phyloP scores from a whole-genome alignment of 2,797 vertebrate genomes.

The Liasis olivaceus region DNA sequence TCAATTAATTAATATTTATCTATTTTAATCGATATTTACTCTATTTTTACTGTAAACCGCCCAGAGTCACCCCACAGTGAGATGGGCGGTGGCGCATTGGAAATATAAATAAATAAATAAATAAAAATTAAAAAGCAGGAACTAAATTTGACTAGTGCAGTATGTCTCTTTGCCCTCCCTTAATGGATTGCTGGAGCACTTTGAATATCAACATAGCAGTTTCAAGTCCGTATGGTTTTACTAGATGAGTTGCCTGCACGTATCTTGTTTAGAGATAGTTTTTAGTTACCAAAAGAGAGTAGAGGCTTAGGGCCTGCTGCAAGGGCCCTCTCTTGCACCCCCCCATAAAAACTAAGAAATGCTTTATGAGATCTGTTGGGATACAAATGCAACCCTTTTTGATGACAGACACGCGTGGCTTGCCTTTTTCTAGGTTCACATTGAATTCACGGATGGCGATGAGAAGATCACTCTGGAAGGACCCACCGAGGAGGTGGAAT shows the following conservation, averaged over 20 bases:
- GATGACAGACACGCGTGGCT: no score
- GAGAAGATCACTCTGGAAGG: constrained; percentile 83
- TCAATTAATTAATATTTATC: no score
- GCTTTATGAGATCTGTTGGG: neutral
- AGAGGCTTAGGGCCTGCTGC: neutral
- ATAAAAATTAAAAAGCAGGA: no score
- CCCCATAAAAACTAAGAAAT: neutral
- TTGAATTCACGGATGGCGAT: constrained; percentile 84
- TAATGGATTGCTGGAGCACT: neutral
- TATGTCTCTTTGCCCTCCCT: neutral
- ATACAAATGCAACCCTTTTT: neutral
- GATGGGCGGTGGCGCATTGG: no score
- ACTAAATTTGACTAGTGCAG: neutral
- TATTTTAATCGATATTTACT: no score
- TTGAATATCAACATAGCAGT: neutral
- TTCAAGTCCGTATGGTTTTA: neutral
- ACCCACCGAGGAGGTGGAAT: constrained; percentile 80
- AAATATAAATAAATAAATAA: no score
- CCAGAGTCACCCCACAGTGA: no score
- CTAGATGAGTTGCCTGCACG: no score
- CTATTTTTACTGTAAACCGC: no score
- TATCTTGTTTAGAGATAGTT: neutral
- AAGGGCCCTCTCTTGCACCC: neutral
- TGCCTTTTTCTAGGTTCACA: constrained; percentile 76
- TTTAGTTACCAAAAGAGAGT: neutral